A percentile compares a stretch with the other conserved stretches of the same genome.
phyloP scores from a whole-genome alignment of 2,113 vertebrate species.

The Neopipo cinnamomea region DNA sequence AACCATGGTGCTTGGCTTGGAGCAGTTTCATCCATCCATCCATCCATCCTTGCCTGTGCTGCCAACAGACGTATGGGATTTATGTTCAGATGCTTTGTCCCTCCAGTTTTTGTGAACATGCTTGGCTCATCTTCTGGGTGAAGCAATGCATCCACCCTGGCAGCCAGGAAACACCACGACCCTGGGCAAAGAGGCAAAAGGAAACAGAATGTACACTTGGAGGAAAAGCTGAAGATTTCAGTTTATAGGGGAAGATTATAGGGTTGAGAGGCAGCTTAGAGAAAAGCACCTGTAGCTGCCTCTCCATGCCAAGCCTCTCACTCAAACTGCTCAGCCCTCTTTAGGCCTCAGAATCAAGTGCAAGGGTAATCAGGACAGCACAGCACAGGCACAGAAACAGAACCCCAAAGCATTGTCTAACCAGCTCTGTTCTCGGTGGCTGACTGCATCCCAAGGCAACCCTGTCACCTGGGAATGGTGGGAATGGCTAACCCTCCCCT shows the following conservation, averaged over 20 bases:
- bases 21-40: background rate
- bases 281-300: background rate
- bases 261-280: background rate
- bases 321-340: background rate
- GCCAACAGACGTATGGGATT: accelerated
- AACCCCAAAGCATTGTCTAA: background rate
- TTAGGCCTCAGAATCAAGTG: background rate
- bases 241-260: background rate
- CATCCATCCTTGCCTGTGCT: background rate
- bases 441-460: background rate
- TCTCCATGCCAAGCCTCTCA: background rate
- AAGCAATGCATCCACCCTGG: background rate
- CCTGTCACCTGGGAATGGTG: background rate
- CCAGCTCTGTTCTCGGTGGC: background rate
- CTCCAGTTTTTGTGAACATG: background rate
- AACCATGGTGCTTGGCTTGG: background rate
- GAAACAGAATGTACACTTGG: background rate
- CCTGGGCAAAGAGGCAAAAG: background rate
- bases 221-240: background rate
- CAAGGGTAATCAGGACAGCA: background rate
- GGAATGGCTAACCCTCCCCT: background rate
- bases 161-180: background rate
- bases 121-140: background rate
- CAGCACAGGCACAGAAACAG: background rate
- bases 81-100: background rate